These are phyloP conservation scores for Marmota monax DNA, from an alignment of 2,113 vertebrate species.

Conservation along the genomic window DNA sequence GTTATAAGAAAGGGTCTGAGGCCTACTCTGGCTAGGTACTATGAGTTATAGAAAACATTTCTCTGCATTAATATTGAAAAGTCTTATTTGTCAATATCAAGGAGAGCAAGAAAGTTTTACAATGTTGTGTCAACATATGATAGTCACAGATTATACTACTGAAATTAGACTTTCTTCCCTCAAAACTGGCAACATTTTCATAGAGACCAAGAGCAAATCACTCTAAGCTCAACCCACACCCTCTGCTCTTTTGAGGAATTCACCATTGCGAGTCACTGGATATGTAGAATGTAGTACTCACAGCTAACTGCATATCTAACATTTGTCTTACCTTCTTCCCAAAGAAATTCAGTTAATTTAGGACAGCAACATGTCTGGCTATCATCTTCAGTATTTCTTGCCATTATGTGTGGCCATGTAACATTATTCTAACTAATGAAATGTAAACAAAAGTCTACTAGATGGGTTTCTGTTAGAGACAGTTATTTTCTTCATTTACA, in stretches of 20 bases:
- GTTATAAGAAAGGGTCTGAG: neutral
- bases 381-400: neutral
- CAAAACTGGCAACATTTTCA: neutral
- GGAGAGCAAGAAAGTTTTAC: neutral
- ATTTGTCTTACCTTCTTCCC: neutral
- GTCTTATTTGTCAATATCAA: slow-evolving; percentile 21
- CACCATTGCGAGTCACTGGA: neutral
- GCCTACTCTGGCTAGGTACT: neutral
- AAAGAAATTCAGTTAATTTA: neutral
- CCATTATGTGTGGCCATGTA: neutral
- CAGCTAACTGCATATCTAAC: neutral
- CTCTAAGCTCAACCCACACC: neutral
- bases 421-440: neutral
- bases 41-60: slow-evolving; percentile 25
- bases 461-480: neutral
- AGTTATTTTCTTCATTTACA: neutral
- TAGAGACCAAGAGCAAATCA: neutral
- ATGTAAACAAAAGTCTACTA: neutral
- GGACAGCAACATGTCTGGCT: neutral
- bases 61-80: neutral
- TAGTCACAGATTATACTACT: neutral
- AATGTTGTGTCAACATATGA: neutral
- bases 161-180: slow-evolving; percentile 13
- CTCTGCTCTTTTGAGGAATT: neutral
- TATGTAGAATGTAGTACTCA: neutral